Evolutionary conservation across 2,797 vertebrate species (phyloP).

Genomic region (Denticeps clupeoides): DNA sequence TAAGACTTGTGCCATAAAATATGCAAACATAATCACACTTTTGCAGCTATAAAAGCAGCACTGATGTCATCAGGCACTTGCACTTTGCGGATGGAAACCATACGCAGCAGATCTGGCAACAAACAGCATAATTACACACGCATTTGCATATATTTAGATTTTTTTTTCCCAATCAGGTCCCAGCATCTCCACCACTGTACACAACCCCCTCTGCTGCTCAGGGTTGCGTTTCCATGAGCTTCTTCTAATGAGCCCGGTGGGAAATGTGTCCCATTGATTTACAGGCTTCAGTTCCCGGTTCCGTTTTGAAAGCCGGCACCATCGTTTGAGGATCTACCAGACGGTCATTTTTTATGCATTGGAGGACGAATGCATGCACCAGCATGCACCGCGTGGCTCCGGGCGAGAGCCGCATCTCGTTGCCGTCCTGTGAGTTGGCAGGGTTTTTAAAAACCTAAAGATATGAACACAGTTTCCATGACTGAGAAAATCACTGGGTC

Average conservation of each 20-base stretch:
- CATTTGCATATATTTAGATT: conserved; percentile 18
- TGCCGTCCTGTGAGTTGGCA: too few species aligned
- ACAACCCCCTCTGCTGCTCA: background rate
- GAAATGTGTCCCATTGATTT: conserved; percentile 36
- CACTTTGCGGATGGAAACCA: background rate
- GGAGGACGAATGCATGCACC: too few species aligned
- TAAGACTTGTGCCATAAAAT: background rate
- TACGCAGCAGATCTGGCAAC: background rate
- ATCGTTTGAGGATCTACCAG: conserved; percentile 14
- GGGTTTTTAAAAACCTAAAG: too few species aligned
- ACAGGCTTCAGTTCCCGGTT: conserved; percentile 29
- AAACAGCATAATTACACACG: conserved; percentile 2
- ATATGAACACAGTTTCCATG: too few species aligned
- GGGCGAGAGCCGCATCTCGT: too few species aligned
- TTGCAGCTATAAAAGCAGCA: background rate
- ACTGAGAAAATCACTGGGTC: too few species aligned
- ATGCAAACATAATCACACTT: conserved; percentile 16
- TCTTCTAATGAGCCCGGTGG: conserved; percentile 54
- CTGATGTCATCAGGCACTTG: background rate
- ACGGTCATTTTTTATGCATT: background rate
- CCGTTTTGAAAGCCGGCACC: conserved; percentile 30
- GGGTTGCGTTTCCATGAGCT: conserved; percentile 32
- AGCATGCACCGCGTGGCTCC: too few species aligned
- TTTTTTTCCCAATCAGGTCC: background rate
- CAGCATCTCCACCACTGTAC: background rate